phyloP scores from a whole-genome alignment of 2,797 vertebrate genomes.

The Malacoraja senta region DNA sequence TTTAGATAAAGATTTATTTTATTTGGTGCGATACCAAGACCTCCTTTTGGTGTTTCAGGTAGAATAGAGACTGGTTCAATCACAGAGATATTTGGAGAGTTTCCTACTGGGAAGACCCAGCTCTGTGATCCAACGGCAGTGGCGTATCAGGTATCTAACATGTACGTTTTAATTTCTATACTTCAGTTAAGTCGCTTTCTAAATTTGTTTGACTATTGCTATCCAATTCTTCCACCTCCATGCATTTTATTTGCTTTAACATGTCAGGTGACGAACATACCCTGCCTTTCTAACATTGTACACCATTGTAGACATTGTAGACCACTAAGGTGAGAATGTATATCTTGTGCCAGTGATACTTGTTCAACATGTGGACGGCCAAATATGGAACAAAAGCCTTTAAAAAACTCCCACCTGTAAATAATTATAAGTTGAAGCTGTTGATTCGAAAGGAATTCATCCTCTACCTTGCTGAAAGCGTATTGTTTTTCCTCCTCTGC shows the following conservation, averaged over 20 bases:
- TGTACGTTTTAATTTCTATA: neutral
- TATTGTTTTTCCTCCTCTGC: neutral
- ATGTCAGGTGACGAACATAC: neutral
- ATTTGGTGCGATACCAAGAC: neutral
- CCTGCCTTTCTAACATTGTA: too few species aligned
- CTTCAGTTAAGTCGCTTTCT: neutral
- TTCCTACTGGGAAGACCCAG: conserved; percentile 93
- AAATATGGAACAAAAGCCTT: neutral
- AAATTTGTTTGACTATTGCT: neutral
- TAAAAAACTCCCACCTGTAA: too few species aligned
- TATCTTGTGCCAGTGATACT: neutral
- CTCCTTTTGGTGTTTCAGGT: conserved; percentile 56
- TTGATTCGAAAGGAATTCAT: neutral
- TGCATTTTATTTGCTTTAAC: neutral
- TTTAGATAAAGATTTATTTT: neutral
- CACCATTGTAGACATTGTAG: too few species aligned
- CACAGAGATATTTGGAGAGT: conserved; percentile 95
- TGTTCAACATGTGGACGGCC: neutral
- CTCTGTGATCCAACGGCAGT: conserved; percentile 92
- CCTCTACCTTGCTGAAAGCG: neutral
- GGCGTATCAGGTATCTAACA: conserved; percentile 77
- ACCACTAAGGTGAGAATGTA: neutral
- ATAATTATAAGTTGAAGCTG: neutral
- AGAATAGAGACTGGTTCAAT: conserved; percentile 96
- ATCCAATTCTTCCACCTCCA: neutral